These are phyloP conservation scores for Neodiprion virginianus DNA, from an alignment of 1,140 invertebrate species.

Conservation along the genomic window DNA sequence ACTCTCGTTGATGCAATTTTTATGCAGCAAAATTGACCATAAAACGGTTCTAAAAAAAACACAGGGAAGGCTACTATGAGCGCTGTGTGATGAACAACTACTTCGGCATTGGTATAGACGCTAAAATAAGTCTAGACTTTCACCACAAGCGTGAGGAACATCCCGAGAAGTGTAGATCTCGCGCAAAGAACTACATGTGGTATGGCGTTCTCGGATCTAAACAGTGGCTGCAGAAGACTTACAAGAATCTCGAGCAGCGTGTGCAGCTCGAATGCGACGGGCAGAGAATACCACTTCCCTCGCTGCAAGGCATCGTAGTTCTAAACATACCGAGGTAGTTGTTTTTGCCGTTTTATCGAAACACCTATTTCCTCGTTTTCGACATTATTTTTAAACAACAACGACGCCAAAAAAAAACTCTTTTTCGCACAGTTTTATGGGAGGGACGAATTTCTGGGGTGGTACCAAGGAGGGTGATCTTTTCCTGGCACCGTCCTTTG, in stretches of 20 bases:
- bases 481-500: conserved; percentile 88
- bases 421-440: conserved; percentile 82
- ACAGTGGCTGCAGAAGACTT: conserved; percentile 89
- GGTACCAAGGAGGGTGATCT: conserved; percentile 87
- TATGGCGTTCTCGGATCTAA: conserved; percentile 95
- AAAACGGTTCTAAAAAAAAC: not conserved
- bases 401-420: conserved; percentile 25
- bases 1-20: conserved; percentile 16
- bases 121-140: conserved; percentile 97
- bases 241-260: conserved; percentile 95
- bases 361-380: conserved; percentile 2
- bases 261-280: conserved; percentile 94
- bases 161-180: conserved; percentile 93
- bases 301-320: conserved; percentile 95
- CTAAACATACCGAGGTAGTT: conserved; percentile 91
- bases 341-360: conserved; percentile 14
- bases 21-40: not conserved
- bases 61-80: conserved; percentile 89
- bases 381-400: conserved; percentile 12
- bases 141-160: conserved; percentile 98
- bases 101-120: conserved; percentile 98
- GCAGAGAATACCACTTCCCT: conserved; percentile 88
- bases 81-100: conserved; percentile 99
- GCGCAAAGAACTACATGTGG: conserved; percentile 98
- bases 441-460: conserved; percentile 99